Percentiles rank a stretch among this genome's conserved stretches.
These are phyloP conservation scores for Microctonus hyperodae DNA, from an alignment of 2,888 invertebrate species.

Conservation along the genomic window DNA sequence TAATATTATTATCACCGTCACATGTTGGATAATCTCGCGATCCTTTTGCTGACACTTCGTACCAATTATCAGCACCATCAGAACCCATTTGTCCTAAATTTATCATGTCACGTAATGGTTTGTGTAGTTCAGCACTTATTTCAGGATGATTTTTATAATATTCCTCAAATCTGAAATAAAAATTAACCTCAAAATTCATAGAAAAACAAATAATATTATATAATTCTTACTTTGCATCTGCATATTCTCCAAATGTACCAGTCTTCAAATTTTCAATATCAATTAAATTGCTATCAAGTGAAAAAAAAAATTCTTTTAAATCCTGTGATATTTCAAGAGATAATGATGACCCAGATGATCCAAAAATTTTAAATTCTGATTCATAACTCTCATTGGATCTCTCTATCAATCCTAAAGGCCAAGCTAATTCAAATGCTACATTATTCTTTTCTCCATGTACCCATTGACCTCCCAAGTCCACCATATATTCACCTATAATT, in stretches of 20 bases:
- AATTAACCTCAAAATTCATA: conserved; percentile 1
- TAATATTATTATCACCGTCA: conserved; percentile 43
- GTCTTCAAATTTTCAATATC: conserved; percentile 7
- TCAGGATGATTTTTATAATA: conserved; percentile 38
- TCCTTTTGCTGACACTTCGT: conserved; percentile 32
- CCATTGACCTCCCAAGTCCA: conserved; percentile 54
- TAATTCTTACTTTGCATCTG: conserved; percentile 52
- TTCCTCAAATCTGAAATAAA: conserved; percentile 34
- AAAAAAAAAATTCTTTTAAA: conserved; percentile 5
- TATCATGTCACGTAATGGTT: conserved; percentile 33
- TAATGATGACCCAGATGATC: conserved; percentile 28
- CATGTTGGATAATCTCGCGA: conserved; percentile 14
- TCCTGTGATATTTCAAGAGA: conserved; percentile 7
- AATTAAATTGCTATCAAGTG: background rate
- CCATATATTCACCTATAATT: conserved; percentile 41
- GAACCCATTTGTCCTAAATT: conserved; percentile 33
- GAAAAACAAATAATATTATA: background rate
- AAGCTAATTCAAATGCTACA: conserved; percentile 46
- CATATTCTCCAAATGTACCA: conserved; percentile 26
- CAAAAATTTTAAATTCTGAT: conserved; percentile 10
- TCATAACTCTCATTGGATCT: conserved; percentile 36
- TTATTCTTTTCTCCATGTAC: conserved; percentile 51
- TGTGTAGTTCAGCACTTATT: conserved; percentile 29
- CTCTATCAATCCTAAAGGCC: conserved; percentile 44
- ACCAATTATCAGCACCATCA: conserved; percentile 41